Conservation (phyloP, 2,888 invertebrate genomes). For the Blastobasis lacticolella region DNA sequence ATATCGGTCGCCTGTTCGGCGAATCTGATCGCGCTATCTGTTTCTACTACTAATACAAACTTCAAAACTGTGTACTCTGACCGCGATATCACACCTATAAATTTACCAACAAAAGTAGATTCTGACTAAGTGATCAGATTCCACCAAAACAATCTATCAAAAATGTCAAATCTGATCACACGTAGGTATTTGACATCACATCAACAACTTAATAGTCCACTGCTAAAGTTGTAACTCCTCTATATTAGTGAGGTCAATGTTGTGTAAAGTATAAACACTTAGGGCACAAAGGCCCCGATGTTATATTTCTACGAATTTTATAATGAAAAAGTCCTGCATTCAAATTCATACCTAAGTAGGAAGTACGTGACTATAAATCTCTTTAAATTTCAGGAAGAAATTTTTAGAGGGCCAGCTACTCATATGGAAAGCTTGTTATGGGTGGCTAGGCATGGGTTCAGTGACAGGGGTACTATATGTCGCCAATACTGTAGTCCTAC, state of each 20-base stretch:
- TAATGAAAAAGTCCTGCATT: neutral
- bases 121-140: too few relatives aligned
- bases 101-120: too few relatives aligned
- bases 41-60: too few relatives aligned
- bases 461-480: constrained; percentile 22
- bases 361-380: neutral
- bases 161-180: too few relatives aligned
- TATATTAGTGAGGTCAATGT: neutral
- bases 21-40: too few relatives aligned
- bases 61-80: too few relatives aligned
- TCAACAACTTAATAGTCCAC: neutral
- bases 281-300: neutral
- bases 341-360: neutral
- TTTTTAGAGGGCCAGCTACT: constrained; percentile 42
- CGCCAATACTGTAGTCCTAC: constrained; percentile 20
- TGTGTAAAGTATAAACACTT: neutral
- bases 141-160: too few relatives aligned
- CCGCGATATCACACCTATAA: too few relatives aligned
- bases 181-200: too few relatives aligned
- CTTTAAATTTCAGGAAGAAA: constrained; percentile 28
- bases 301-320: neutral
- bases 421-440: constrained; percentile 40
- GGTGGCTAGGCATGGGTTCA: constrained; percentile 29
- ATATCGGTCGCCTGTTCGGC: too few relatives aligned
- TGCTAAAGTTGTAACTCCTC: neutral